These are phyloP conservation scores for Acanthosepion lycidas DNA, from an alignment of 2,888 invertebrate genomes.

Conservation along the genomic window DNA sequence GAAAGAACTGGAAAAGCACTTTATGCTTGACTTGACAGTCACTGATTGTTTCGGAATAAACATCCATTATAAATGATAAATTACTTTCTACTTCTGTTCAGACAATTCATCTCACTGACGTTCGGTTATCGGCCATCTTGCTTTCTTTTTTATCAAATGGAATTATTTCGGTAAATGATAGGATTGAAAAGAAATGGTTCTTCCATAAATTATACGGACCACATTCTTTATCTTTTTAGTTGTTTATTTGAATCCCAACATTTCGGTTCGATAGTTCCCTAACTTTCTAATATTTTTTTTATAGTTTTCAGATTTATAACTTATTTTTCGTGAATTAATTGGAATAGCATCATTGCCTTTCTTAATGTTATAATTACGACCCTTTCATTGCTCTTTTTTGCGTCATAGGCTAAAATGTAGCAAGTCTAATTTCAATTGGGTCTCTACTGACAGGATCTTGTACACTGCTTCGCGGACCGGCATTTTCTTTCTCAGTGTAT, in stretches of 20 bases:
- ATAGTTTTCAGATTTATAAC: background rate
- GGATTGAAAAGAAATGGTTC: background rate
- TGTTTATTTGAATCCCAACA: background rate
- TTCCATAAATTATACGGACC: background rate
- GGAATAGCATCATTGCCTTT: background rate
- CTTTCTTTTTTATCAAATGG: background rate
- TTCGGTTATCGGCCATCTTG: background rate
- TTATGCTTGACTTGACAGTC: background rate
- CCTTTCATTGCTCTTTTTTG: background rate
- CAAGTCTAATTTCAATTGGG: background rate
- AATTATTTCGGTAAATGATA: background rate
- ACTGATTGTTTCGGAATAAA: background rate
- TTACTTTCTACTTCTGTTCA: background rate
- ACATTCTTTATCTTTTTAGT: background rate
- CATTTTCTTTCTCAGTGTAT: no score
- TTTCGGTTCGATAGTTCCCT: background rate
- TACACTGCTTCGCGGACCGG: no score
- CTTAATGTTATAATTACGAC: background rate
- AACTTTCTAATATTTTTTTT: background rate
- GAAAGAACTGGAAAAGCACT: background rate
- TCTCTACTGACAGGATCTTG: background rate
- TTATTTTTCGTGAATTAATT: background rate
- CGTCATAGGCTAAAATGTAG: background rate
- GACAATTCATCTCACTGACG: background rate
- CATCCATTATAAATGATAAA: background rate